Conservation (phyloP, 2,113 vertebrate genomes). For the Myotis yumanensis region DNA sequence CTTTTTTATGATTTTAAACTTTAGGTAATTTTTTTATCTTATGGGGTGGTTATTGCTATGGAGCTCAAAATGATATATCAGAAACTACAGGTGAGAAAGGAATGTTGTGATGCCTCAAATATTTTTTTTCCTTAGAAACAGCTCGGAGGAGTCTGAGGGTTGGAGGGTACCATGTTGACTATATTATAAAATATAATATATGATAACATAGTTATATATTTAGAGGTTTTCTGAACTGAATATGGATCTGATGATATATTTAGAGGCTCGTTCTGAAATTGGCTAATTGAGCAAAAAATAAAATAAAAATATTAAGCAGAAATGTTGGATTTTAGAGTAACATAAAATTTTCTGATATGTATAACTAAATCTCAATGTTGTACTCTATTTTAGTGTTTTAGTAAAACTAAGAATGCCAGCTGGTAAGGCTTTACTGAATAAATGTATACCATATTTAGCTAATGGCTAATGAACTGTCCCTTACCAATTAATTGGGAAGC, state of each 20-base stretch:
- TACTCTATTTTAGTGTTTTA: neutral
- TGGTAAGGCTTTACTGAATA: neutral
- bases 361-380: neutral
- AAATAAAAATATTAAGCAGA: neutral
- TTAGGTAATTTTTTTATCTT: neutral
- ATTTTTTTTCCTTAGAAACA: neutral
- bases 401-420: neutral
- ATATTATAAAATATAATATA: neutral
- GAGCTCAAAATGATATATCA: neutral
- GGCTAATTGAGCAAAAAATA: neutral
- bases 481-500: neutral
- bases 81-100: neutral
- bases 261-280: neutral
- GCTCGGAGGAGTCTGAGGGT: neutral
- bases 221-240: neutral
- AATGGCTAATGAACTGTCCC: neutral
- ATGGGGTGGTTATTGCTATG: neutral
- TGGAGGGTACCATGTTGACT: neutral
- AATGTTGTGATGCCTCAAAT: neutral
- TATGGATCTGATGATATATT: neutral
- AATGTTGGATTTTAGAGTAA: neutral
- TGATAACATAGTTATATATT: neutral
- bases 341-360: neutral
- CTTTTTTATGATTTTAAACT: neutral
- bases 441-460: neutral